phyloP scores from a whole-genome alignment of 2,888 invertebrate genomes.

The Antheraea assamensis region DNA sequence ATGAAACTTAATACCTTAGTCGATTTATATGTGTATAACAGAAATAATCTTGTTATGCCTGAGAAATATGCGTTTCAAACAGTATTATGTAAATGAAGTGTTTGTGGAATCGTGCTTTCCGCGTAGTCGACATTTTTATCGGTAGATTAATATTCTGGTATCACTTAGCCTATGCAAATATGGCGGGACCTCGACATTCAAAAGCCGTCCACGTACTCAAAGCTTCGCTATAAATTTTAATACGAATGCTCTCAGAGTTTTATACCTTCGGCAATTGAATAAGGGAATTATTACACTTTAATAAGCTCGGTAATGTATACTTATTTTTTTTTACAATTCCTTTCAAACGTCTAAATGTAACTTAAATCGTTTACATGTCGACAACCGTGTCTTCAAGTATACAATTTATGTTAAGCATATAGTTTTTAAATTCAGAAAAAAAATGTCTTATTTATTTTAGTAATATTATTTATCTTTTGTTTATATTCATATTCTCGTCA shows the following conservation, averaged over 20 bases:
- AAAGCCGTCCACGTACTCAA: constrained; percentile 34
- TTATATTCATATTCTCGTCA: neutral
- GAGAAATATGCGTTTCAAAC: constrained; percentile 32
- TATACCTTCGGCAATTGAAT: neutral
- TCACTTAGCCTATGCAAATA: constrained; percentile 70
- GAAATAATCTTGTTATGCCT: constrained; percentile 11
- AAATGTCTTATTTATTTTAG: neutral
- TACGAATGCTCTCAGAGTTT: neutral
- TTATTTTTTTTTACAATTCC: neutral
- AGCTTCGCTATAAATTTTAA: constrained; percentile 37
- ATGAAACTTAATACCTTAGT: neutral
- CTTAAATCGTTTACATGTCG: neutral
- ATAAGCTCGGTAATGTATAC: neutral
- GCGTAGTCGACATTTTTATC: constrained; percentile 58
- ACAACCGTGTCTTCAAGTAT: neutral
- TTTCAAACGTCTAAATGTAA: neutral
- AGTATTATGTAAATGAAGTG: constrained; percentile 56
- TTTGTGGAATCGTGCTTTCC: constrained; percentile 50
- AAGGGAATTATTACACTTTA: neutral
- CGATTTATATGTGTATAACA: neutral
- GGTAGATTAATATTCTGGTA: constrained; percentile 65
- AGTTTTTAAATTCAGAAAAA: neutral
- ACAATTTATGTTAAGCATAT: neutral
- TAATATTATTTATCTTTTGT: neutral
- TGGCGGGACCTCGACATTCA: constrained; percentile 39